Percentiles rank a stretch among this genome's conserved stretches.
These are phyloP conservation scores for Panagrolaimus sp. DNA, from an alignment of 1,140 invertebrate species.

Conservation along the genomic window DNA sequence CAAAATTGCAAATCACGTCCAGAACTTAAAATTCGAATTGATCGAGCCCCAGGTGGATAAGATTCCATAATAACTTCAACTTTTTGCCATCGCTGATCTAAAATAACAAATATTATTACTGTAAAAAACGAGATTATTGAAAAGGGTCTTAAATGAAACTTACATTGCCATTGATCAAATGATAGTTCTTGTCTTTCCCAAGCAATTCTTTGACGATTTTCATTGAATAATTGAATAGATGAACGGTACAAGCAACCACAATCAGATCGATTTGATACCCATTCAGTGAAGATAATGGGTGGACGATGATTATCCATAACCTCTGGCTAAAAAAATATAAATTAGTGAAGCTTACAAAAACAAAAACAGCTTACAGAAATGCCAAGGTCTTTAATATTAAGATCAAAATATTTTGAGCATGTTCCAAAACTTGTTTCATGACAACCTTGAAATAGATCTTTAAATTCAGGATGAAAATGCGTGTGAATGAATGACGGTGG, in stretches of 20 bases:
- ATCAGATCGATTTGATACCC: neutral
- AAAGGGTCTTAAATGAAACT: too few species aligned
- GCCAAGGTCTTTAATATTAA: neutral
- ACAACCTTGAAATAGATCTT: neutral
- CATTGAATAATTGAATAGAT: neutral
- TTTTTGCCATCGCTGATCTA: neutral
- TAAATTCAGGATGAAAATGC: neutral
- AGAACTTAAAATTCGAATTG: neutral
- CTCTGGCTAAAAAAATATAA: neutral
- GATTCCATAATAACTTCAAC: neutral
- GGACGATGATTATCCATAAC: neutral
- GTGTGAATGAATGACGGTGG: neutral
- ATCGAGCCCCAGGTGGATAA: neutral
- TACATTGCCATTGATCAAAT: conserved; percentile 4
- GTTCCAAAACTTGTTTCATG: neutral
- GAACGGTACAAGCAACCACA: neutral
- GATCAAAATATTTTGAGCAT: neutral
- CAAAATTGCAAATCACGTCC: neutral
- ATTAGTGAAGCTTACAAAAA: neutral
- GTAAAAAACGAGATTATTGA: too few species aligned
- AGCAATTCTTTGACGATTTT: neutral
- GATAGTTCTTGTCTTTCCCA: neutral
- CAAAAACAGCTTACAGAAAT: neutral
- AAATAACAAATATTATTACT: too few species aligned
- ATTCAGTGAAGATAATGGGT: neutral